Conservation (phyloP, 2,113 vertebrate genomes). For the Eulacestoma nigropectus region DNA sequence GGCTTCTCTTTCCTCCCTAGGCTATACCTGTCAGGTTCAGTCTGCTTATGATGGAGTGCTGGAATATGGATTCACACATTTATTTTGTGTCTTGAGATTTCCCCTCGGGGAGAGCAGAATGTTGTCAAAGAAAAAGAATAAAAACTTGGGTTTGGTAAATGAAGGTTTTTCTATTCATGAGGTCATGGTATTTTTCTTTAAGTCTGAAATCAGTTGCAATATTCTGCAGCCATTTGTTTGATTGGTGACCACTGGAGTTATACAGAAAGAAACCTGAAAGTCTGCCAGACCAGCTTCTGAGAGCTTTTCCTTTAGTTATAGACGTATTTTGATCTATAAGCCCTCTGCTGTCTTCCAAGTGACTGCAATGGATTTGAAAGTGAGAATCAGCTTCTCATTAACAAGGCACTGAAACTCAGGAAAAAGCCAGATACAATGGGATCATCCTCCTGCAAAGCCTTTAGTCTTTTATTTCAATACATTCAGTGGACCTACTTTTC, state of each 20-base stretch:
- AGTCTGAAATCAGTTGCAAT: neutral
- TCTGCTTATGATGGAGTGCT: slow-evolving; percentile 12
- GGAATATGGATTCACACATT: slow-evolving; percentile 10
- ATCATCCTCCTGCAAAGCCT: neutral
- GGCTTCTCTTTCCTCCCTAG: slow-evolving; percentile 32
- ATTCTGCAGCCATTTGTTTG: neutral
- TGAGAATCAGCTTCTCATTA: neutral
- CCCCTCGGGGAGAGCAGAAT: neutral
- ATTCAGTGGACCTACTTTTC: neutral
- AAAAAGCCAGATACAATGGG: neutral
- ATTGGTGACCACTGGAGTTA: neutral
- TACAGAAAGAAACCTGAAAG: neutral
- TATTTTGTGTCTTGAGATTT: neutral
- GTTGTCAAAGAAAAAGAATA: neutral
- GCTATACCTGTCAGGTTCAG: slow-evolving; percentile 44
- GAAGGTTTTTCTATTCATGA: neutral
- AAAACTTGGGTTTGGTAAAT: neutral
- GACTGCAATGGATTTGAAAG: neutral
- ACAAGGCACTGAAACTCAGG: neutral
- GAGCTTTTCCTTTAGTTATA: neutral
- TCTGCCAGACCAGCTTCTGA: neutral
- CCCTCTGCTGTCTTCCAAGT: neutral
- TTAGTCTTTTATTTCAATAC: neutral
- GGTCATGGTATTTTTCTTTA: neutral
- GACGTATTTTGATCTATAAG: neutral